phyloP scores from a whole-genome alignment of 2,113 vertebrate species.

The Microtus ochrogaster region DNA sequence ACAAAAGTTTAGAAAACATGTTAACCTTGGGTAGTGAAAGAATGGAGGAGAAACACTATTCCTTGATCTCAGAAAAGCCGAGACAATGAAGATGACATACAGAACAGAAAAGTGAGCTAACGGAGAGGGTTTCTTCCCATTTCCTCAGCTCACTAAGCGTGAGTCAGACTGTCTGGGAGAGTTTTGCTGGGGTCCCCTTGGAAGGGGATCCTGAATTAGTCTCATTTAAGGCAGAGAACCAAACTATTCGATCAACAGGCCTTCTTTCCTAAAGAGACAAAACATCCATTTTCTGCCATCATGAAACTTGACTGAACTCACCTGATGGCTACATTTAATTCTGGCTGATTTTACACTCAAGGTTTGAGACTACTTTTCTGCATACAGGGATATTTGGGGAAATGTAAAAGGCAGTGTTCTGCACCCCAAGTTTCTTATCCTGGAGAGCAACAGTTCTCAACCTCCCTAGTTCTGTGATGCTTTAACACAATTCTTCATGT shows the following conservation, averaged over 20 bases:
- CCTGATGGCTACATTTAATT: not conserved
- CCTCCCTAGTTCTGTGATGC: not conserved
- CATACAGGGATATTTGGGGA: not conserved
- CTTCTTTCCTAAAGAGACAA: not conserved
- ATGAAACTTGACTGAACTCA: not conserved
- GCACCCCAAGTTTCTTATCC: not conserved
- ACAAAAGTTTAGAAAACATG: not conserved
- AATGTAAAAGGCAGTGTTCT: not conserved
- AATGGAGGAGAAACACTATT: not conserved
- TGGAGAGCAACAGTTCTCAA: not conserved
- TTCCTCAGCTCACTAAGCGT: not conserved
- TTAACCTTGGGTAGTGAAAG: not conserved
- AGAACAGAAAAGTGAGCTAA: not conserved
- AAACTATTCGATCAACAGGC: not conserved
- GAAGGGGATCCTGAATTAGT: not conserved
- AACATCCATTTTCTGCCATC: not conserved
- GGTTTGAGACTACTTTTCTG: not conserved
- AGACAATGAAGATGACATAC: not conserved
- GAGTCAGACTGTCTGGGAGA: not conserved
- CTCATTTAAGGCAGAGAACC: not conserved
- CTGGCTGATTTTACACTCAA: not conserved
- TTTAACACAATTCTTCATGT: not conserved
- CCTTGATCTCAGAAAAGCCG: not conserved
- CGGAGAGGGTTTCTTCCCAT: not conserved
- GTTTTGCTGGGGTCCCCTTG: not conserved